phyloP scores from a whole-genome alignment of 35 echinoderm and acorn worm genomes.

The Lytechinus pictus region DNA sequence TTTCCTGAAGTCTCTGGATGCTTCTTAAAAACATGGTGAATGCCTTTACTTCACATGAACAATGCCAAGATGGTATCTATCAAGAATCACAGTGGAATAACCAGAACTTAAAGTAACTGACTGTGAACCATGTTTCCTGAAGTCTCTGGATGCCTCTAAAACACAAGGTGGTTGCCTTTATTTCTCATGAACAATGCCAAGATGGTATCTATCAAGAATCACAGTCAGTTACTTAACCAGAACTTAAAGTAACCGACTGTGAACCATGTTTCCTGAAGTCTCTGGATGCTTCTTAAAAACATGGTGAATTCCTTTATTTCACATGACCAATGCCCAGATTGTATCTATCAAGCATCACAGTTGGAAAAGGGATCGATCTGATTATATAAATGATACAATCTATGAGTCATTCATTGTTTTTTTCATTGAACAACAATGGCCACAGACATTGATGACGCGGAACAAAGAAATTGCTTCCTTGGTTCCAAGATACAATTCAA shows the following conservation, averaged over 20 bases:
- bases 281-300: no score
- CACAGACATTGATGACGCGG: not conserved
- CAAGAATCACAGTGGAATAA: not conserved
- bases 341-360: not conserved
- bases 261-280: no score
- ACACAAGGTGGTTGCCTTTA: no score
- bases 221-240: no score
- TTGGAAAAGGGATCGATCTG: not conserved
- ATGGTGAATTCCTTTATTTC: not conserved
- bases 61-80: not conserved
- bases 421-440: not conserved
- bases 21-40: no score
- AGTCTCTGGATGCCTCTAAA: no score
- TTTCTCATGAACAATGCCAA: no score
- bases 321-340: not conserved
- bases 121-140: no score
- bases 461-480: not conserved
- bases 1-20: no score
- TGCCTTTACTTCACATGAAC: not conserved
- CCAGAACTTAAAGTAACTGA: no score
- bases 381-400: not conserved
- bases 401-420: not conserved
- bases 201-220: no score
- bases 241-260: no score
- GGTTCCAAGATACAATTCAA: not conserved